Evolutionary conservation across 2,888 invertebrate species (phyloP).

Genomic region (Drosophila anomelani): DNA sequence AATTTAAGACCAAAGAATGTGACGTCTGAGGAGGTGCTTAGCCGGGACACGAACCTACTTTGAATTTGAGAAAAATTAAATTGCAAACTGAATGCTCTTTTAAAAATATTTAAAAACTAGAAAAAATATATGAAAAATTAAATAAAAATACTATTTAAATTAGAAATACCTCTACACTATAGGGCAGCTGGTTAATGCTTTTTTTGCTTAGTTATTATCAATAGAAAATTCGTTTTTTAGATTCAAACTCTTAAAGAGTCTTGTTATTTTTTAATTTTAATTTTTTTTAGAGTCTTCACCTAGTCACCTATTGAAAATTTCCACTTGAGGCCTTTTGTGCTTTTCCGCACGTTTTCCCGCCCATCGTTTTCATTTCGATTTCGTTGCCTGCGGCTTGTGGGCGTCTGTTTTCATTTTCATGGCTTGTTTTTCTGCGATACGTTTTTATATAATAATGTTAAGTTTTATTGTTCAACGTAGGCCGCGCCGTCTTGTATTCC

Average conservation of each 20-base stretch:
- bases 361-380: constrained; percentile 1
- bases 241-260: too few species aligned
- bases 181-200: neutral
- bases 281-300: neutral
- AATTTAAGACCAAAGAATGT: constrained; percentile 16
- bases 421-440: constrained; percentile 28
- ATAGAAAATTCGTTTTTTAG: neutral
- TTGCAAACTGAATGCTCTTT: neutral
- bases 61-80: neutral
- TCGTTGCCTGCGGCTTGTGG: constrained; percentile 24
- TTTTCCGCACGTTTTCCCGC: constrained; percentile 42
- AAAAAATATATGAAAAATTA: neutral
- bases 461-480: constrained; percentile 48
- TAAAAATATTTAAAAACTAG: neutral
- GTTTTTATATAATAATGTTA: constrained; percentile 48
- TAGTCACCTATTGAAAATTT: constrained; percentile 3
- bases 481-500: constrained; percentile 36
- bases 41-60: constrained; percentile 32
- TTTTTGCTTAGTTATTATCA: neutral
- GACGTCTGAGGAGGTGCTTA: constrained; percentile 34
- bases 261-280: neutral
- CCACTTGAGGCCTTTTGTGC: constrained; percentile 11
- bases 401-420: constrained; percentile 46
- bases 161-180: neutral
- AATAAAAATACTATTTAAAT: neutral